A percentile compares a stretch with the other conserved stretches of the same genome.
Evolutionary conservation across 2,888 invertebrate species (phyloP).

Genomic region (Drosophila falleni): DNA sequence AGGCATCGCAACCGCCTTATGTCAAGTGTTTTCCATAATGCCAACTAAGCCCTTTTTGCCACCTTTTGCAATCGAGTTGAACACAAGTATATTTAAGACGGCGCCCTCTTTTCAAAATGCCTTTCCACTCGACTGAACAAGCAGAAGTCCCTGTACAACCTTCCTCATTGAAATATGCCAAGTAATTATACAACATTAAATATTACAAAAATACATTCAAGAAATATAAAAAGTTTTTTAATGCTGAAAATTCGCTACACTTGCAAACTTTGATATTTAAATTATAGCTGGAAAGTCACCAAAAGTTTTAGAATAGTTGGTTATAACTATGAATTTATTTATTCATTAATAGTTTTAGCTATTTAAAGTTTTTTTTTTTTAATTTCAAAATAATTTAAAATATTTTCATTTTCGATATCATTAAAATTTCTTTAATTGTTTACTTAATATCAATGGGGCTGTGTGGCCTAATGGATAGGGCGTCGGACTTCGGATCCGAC

Average conservation of each 20-base stretch:
- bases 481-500: slow-evolving; percentile 45
- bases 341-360: too few relatives aligned
- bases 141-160: slow-evolving; percentile 1
- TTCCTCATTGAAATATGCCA: neutral
- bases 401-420: too few relatives aligned
- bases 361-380: too few relatives aligned
- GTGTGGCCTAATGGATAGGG: slow-evolving; percentile 34
- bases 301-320: too few relatives aligned
- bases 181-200: slow-evolving; percentile 10
- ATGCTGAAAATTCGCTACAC: neutral
- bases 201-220: neutral
- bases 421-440: neutral
- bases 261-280: too few relatives aligned
- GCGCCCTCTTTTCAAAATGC: neutral
- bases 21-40: slow-evolving; percentile 55
- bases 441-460: neutral
- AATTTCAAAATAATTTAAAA: too few relatives aligned
- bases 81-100: slow-evolving; percentile 32
- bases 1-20: slow-evolving; percentile 14
- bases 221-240: too few relatives aligned
- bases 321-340: too few relatives aligned
- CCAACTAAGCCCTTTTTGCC: slow-evolving; percentile 58
- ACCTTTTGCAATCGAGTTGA: slow-evolving; percentile 37
- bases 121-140: slow-evolving; percentile 13
- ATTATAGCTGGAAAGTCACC: too few relatives aligned